These are phyloP conservation scores for Leucania comma DNA, from an alignment of 2,888 invertebrate species.

Conservation along the genomic window DNA sequence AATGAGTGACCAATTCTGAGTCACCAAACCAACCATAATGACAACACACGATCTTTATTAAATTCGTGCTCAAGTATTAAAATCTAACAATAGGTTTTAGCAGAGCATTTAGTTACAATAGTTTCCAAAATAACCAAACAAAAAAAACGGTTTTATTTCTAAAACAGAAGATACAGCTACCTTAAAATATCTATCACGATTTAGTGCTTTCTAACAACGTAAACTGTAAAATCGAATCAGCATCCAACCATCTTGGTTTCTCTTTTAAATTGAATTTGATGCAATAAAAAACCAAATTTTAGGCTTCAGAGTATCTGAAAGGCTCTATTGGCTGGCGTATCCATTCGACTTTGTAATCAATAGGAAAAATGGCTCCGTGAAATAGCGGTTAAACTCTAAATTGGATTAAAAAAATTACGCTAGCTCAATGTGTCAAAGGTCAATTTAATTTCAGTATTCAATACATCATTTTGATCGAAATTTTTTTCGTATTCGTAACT, in stretches of 20 bases:
- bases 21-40: slow-evolving; percentile 28
- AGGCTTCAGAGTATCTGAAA: slow-evolving; percentile 56
- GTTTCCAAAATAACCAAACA: slow-evolving; percentile 41
- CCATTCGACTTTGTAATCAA: slow-evolving; percentile 47
- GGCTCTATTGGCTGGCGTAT: slow-evolving; percentile 35
- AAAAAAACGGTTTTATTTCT: slow-evolving; percentile 45
- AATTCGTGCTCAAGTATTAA: slow-evolving; percentile 43
- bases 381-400: slow-evolving; percentile 52
- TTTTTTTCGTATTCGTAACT: slow-evolving; percentile 18
- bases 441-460: slow-evolving; percentile 58
- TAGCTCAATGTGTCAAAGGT: slow-evolving; percentile 55
- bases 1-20: slow-evolving; percentile 14
- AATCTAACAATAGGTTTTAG: slow-evolving; percentile 44
- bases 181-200: slow-evolving; percentile 61
- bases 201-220: slow-evolving; percentile 48
- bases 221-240: slow-evolving; percentile 63
- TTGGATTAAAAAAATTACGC: slow-evolving; percentile 43
- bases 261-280: slow-evolving; percentile 63
- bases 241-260: slow-evolving; percentile 42
- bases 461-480: slow-evolving; percentile 47
- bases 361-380: slow-evolving; percentile 46
- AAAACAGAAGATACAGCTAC: slow-evolving; percentile 53
- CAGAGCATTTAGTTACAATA: slow-evolving; percentile 41
- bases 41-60: slow-evolving; percentile 34
- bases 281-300: slow-evolving; percentile 60